Conservation (phyloP, 2,797 vertebrate genomes). For the Kryptopterus vitreolus region DNA sequence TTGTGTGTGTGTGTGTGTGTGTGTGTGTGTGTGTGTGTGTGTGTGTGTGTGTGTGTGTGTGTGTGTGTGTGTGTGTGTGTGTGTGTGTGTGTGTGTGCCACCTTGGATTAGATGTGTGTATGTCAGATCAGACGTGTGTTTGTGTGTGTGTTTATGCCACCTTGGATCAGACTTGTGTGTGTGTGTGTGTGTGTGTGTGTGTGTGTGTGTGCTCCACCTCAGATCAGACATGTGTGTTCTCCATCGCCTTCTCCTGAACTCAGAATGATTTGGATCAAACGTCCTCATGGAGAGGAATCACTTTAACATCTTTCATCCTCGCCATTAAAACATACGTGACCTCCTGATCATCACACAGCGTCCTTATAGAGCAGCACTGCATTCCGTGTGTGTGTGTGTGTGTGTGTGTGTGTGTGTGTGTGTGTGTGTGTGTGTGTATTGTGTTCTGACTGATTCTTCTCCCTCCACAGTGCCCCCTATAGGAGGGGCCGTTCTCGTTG, state of each 20-base stretch:
- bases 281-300: neutral
- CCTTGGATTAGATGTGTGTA: no score
- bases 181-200: slow-evolving; percentile 24
- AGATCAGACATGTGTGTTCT: neutral
- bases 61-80: slow-evolving; percentile 18
- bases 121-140: no score
- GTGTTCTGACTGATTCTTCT: slow-evolving; percentile 65
- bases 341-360: neutral
- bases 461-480: slow-evolving; percentile 67
- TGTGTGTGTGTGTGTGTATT: neutral
- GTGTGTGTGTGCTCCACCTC: no score
- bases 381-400: slow-evolving; percentile 23
- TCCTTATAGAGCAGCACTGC: slow-evolving; percentile 57
- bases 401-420: neutral
- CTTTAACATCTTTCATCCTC: neutral
- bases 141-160: neutral
- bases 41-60: neutral
- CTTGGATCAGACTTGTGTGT: no score
- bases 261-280: no score
- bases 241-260: neutral
- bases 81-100: no score
- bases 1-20: no score
- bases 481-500: slow-evolving; percentile 21
- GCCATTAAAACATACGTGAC: no score
- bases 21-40: neutral